Evolutionary conservation across 2,113 vertebrate species (phyloP), one percentile per base, ranked within the genome.

Genomic region (Carlito syrichta): DNA sequence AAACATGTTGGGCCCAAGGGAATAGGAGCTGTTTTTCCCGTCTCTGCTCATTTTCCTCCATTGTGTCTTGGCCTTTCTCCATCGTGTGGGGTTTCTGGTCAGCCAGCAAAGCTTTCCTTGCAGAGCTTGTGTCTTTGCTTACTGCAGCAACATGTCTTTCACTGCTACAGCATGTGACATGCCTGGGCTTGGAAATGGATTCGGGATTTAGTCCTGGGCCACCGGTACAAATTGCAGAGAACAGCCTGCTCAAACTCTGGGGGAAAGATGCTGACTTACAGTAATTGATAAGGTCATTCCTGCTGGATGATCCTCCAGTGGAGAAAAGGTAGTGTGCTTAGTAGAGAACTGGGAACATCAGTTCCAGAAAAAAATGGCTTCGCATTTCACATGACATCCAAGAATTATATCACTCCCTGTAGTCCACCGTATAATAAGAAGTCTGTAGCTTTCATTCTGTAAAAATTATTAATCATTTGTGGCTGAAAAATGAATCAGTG

Each of bases 401-500:
- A 97, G 98, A 99, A 98, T 98, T 98, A 97, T 98, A 98, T 97
- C 97, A 98, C 95, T 98, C 98, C 96, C 97, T 97, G 96, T 79
- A 98, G 97, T 77, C 97, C 74, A 96, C 96, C 77, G 90, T 97
- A 96, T 96, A 98, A 98, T 82, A 98, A 98, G 98, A 98, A 98
- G 98, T 98, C 97, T 98, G 98, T 98, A 98, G 97, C 98, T 98
- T 98, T 98, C 96, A 85, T 98, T 98, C 97, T 94, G 97, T 98
- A 98, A 98, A 98, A 98, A 98, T 98, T 98, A 99, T 98, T 98
- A 98, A 98, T 98, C 98, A 98, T 96, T 98, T 96, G 97, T 98
- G 98, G 98, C 93, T 98, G 98, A 99, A 98, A 98, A 98, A 98
- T 98, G 98, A 98, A 98, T 98, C 98, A 98, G 98, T 97, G 97